Base-by-base conservation (phyloP, 2,888 invertebrate genomes). In the Pheosia gnoma region DNA sequence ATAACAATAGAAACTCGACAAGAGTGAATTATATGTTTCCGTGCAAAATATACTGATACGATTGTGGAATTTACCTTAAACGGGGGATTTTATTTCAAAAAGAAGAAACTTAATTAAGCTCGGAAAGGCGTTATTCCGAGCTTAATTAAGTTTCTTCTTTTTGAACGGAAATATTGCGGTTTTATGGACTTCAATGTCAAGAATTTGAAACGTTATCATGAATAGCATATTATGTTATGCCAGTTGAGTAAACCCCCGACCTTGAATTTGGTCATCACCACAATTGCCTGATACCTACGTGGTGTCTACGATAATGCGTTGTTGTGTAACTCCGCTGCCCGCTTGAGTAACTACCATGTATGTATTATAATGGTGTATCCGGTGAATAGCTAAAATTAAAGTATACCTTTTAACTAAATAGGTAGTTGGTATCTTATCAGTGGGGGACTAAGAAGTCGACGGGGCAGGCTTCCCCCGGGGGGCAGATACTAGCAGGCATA, bases 211-310 rank as follows among this genome's bases (percentile, higher is more conserved):
- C 5, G 25, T 51, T 9, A n/a, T 49, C 13, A 25, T 8, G 3
- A 51, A 37, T 39, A 6, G 45, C 41, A 57, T 45, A 56, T 25
- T 53, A 57, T 58, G 41, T 36, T 25, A 58, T 59, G 57, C 55
- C 54, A 39, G 51, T 36, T 74, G 74, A 25, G 25, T 76, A 73
- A 78, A 63, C 54, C 63, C 59, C 59, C 63, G 68, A 61, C 80
- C 80, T 72, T 79, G 75, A 71, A 65, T 71, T 68, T 72, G 75
- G 74, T 67, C 72, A 72, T 74, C 74, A 65, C 72, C 72, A 69
- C 68, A 66, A 72, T 66, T 47, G 67, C 57, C 43, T 36, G 55
- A 64, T 70, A 68, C 66, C 67, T 74, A 76, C 72, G 56, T 25
- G 41, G 11, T 41, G 59, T 57, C 59, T 60, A 65, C 56, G 65